Evolutionary conservation across 1,140 invertebrate genomes (phyloP), one percentile per base, ranked within the genome.

Genomic region (Macrosteles quadrilineatus): DNA sequence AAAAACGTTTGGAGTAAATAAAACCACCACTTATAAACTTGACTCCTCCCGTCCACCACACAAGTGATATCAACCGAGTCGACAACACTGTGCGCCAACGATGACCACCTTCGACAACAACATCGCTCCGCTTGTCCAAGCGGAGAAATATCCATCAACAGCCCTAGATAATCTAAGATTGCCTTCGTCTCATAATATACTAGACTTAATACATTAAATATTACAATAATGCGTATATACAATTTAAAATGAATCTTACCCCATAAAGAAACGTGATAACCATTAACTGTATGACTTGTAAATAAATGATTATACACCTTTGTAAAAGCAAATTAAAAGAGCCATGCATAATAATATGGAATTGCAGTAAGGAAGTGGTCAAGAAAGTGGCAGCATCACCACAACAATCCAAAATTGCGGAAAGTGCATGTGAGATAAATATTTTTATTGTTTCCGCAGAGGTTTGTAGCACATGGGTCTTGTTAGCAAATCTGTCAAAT

Each of bases 171-270:
- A 59, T 59, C 55, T 59, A 59, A 59, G 55, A 59, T 59, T 59
- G 55, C 55, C 55, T 27, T 27, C 6, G 55, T 50, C 47, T 50
- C 21, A 19, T 27, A 59, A 59, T 30, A 14, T 59, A 59, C 27
- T 30, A 59, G 55, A 59, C 23, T 25, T 59, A 59, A 59, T 59
- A 59, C 27, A 59, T 59, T 59, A 59, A 59, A 59, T 59, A 59
- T 59, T 59, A 59, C 55, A 59, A 59, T 59, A 59, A 59, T 59
- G 55, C 55, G 9, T 27, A 59, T 59, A 29, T 59, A 59, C 55
- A 59, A 9, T 59, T 59, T 59, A 25, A 27, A 59, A 27, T 59
- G 55, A 59, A 19, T 50, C 47, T 19, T 50, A 59, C 55, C 55
- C 55, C 23, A 27, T 59, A 59, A 14, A 14, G 23, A 59, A 59